These are phyloP conservation scores for Pocillopora meandrina DNA, from an alignment of 92 coral and sea anemone genomes.

Conservation along the genomic window DNA sequence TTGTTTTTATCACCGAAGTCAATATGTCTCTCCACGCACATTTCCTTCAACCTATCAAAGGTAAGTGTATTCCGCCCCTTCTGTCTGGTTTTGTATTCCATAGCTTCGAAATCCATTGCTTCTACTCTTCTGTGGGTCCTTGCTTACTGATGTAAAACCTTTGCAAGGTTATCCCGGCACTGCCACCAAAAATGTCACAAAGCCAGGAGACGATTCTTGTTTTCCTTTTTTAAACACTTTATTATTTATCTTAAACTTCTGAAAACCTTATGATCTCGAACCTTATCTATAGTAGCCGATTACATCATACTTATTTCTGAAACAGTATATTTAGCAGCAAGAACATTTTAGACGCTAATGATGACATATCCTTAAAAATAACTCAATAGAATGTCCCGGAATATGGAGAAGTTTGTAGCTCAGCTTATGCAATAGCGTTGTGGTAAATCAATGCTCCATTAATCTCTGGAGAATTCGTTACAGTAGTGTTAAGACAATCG, in stretches of 20 bases:
- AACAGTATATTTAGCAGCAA: no score
- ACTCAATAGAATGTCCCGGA: no score
- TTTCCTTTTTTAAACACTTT: background rate
- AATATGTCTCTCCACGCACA: constrained; percentile 11
- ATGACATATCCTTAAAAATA: no score
- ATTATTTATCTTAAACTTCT: background rate
- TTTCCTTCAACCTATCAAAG: constrained; percentile 13
- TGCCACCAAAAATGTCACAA: constrained; percentile 8
- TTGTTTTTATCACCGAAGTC: constrained; percentile 17
- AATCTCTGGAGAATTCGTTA: no score
- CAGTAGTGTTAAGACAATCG: constrained; percentile 1
- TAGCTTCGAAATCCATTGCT: constrained; percentile 11
- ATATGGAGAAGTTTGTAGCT: no score
- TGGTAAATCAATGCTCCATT: no score
- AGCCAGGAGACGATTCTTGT: background rate
- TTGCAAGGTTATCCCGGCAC: background rate
- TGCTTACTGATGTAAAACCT: constrained; percentile 19
- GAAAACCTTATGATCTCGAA: no score
- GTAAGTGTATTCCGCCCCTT: constrained; percentile 14
- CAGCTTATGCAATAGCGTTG: no score
- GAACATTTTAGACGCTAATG: no score
- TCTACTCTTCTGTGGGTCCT: constrained; percentile 17
- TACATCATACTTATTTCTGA: no score
- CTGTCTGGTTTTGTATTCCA: constrained; percentile 4
- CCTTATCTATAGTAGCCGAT: no score